Evolutionary conservation across 2,113 vertebrate species (phyloP).

Genomic region (Ctenomys sociabilis): DNA sequence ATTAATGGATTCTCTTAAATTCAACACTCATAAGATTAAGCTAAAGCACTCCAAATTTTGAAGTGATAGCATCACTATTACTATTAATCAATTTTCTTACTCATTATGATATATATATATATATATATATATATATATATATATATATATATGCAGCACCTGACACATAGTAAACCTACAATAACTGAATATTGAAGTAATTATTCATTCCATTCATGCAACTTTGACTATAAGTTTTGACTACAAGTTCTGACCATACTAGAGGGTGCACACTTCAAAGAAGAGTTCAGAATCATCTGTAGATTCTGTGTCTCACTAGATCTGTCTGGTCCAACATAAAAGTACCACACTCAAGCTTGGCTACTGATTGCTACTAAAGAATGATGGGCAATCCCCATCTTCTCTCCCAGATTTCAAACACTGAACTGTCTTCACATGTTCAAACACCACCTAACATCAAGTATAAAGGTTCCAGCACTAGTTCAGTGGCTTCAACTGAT

Average conservation of each 20-base stretch:
- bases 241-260: neutral
- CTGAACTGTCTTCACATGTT: neutral
- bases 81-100: conserved; percentile 25
- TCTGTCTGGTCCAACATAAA: neutral
- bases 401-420: neutral
- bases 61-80: conserved; percentile 11
- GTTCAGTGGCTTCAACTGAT: neutral
- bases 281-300: neutral
- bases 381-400: neutral
- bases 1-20: conserved; percentile 51
- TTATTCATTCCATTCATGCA: conserved; percentile 14
- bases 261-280: neutral
- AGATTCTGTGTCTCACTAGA: neutral
- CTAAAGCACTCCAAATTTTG: conserved; percentile 9
- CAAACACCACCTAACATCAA: neutral
- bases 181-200: conserved; percentile 16
- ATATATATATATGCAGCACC: conserved; percentile 47
- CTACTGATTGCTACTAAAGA: neutral
- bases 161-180: neutral
- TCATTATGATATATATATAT: conserved; percentile 34
- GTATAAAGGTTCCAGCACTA: neutral
- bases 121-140: too few species aligned
- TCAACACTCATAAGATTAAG: conserved; percentile 36
- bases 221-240: neutral
- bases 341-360: neutral